These are phyloP conservation scores for Amiota mariae DNA, from an alignment of 2,888 invertebrate species.

Conservation along the genomic window DNA sequence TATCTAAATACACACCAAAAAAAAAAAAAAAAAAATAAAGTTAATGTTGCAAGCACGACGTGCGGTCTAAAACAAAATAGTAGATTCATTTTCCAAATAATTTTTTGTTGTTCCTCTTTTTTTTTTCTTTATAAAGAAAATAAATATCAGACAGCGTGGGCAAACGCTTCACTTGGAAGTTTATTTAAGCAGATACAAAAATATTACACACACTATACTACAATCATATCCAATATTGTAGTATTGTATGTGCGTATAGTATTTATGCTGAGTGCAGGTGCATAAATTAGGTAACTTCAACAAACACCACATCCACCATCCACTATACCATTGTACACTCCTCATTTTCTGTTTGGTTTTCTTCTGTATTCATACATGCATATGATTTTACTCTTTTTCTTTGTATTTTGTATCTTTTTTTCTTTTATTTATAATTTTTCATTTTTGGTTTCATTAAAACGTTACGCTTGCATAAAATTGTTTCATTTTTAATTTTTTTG, in stretches of 20 bases:
- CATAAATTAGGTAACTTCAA: slow-evolving; percentile 41
- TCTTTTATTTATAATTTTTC: slow-evolving; percentile 32
- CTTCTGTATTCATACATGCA: not conserved
- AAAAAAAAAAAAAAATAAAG: slow-evolving; percentile 27
- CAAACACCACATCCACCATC: not conserved
- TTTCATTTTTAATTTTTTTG: not conserved
- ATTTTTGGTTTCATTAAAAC: slow-evolving; percentile 39
- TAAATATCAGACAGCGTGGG: slow-evolving; percentile 43
- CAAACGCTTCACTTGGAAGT: slow-evolving; percentile 12
- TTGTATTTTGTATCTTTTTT: slow-evolving; percentile 24
- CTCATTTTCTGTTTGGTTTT: slow-evolving; percentile 4
- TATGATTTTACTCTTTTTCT: not conserved
- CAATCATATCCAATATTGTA: no score
- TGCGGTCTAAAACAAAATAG: slow-evolving; percentile 34
- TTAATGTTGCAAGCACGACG: slow-evolving; percentile 45
- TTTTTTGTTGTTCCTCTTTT: not conserved
- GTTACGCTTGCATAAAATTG: slow-evolving; percentile 42
- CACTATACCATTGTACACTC: slow-evolving; percentile 2
- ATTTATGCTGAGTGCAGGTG: slow-evolving; percentile 50
- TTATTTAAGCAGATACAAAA: no score
- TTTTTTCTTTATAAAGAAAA: slow-evolving; percentile 40
- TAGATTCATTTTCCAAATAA: no score
- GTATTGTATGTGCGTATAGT: no score
- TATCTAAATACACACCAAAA: not conserved
- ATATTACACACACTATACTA: no score